phyloP scores from a whole-genome alignment of 2,113 vertebrate genomes.

The Sebastes fasciatus region DNA sequence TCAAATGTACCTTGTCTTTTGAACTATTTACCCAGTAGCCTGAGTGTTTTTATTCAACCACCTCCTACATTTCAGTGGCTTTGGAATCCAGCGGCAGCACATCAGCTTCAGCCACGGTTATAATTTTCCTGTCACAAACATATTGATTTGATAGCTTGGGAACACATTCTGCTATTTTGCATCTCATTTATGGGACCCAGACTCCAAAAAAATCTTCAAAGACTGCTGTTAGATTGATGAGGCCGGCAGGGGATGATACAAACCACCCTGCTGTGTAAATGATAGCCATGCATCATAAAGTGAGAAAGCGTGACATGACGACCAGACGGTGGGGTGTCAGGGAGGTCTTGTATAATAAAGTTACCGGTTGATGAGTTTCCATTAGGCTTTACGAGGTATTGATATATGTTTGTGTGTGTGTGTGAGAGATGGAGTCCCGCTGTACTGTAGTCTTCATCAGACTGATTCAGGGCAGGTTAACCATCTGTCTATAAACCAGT shows the following conservation, averaged over 20 bases:
- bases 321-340: conserved; percentile 52
- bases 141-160: conserved; percentile 30
- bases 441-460: conserved; percentile 50
- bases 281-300: conserved; percentile 57
- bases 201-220: conserved; percentile 29
- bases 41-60: conserved; percentile 6
- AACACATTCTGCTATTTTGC: conserved; percentile 31
- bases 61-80: conserved; percentile 25
- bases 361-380: conserved; percentile 74
- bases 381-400: conserved; percentile 75
- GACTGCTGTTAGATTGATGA: conserved; percentile 48
- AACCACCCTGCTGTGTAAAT: conserved; percentile 46
- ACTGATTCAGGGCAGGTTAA: conserved; percentile 73
- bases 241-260: conserved; percentile 30
- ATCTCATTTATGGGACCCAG: conserved; percentile 28
- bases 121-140: conserved; percentile 47
- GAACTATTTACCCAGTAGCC: conserved; percentile 7
- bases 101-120: conserved; percentile 10
- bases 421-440: conserved; percentile 13
- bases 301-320: conserved; percentile 40
- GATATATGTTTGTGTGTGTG: conserved; percentile 13
- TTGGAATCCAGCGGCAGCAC: conserved; percentile 20
- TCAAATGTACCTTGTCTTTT: background rate
- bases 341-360: conserved; percentile 67
- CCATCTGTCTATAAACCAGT: conserved; percentile 78